A percentile compares a stretch with the other conserved stretches of the same genome.
These are phyloP conservation scores for Erebia aethiops DNA, from an alignment of 2,888 invertebrate species.

Conservation along the genomic window DNA sequence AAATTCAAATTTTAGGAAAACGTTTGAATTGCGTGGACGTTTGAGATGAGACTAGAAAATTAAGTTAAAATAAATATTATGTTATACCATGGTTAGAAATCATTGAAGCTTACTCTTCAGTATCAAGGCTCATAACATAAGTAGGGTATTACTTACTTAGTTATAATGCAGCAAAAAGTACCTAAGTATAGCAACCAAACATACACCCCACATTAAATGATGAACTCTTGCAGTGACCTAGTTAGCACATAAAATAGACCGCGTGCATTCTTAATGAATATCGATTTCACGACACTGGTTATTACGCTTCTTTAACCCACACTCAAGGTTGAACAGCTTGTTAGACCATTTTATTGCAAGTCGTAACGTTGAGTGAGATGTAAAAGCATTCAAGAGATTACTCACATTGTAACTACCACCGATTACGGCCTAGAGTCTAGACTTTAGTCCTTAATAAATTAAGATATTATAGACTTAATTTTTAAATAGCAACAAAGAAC, in stretches of 20 bases:
- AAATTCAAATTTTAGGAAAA: background rate
- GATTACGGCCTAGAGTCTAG: background rate
- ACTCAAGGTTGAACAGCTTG: conserved; percentile 19
- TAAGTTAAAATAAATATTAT: background rate
- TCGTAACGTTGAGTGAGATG: background rate
- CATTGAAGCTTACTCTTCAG: no score
- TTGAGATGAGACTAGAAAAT: background rate
- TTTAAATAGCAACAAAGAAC: no score
- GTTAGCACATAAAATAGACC: conserved; percentile 35
- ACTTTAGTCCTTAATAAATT: background rate
- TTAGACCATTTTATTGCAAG: background rate
- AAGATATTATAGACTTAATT: no score
- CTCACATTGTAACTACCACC: background rate
- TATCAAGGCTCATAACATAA: no score
- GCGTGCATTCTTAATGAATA: conserved; percentile 40
- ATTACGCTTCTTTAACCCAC: conserved; percentile 22
- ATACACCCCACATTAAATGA: background rate
- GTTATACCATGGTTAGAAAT: background rate
- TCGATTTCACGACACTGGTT: conserved; percentile 38
- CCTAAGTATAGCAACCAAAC: background rate
- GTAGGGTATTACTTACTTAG: no score
- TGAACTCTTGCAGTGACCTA: conserved; percentile 36
- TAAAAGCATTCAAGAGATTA: conserved; percentile 2
- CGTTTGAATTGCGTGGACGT: background rate
- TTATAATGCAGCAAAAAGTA: no score